A percentile compares a stretch with the other conserved stretches of the same genome.
phyloP scores from a whole-genome alignment of 1,140 invertebrate genomes.

The Diorhabda sublineata region DNA sequence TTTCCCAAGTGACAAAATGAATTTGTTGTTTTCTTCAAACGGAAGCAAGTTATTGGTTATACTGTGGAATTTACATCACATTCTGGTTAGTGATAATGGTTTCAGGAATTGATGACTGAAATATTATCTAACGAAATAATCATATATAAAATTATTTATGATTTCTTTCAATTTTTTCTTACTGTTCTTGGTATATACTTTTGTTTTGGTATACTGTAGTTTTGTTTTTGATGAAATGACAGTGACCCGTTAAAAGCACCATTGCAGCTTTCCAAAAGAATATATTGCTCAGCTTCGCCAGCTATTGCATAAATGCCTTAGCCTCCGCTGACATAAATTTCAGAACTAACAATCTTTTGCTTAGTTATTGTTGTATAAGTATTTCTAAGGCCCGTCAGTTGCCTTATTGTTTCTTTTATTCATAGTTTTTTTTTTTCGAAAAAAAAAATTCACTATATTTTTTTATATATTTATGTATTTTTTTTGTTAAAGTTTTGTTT shows the following conservation, averaged over 20 bases:
- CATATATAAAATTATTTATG: too few relatives aligned
- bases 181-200: too few relatives aligned
- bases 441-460: slow-evolving; percentile 37
- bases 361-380: slow-evolving; percentile 23
- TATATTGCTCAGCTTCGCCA: slow-evolving; percentile 27
- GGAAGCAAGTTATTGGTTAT: too few relatives aligned
- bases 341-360: slow-evolving; percentile 32
- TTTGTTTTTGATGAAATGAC: neutral
- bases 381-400: slow-evolving; percentile 34
- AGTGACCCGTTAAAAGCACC: neutral
- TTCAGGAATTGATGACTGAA: too few relatives aligned
- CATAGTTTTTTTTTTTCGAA: slow-evolving; percentile 25
- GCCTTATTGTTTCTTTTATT: slow-evolving; percentile 25
- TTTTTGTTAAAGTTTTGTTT: slow-evolving; percentile 36
- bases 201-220: too few relatives aligned
- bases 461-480: slow-evolving; percentile 38
- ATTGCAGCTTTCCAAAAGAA: neutral
- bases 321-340: slow-evolving; percentile 28
- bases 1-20: too few relatives aligned
- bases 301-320: slow-evolving; percentile 33
- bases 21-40: too few relatives aligned
- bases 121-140: too few relatives aligned
- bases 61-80: too few relatives aligned
- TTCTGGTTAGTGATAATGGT: too few relatives aligned
- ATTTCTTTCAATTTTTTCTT: too few relatives aligned